Conservation (phyloP, 2,113 vertebrate genomes). For the Stegostoma tigrinum region DNA sequence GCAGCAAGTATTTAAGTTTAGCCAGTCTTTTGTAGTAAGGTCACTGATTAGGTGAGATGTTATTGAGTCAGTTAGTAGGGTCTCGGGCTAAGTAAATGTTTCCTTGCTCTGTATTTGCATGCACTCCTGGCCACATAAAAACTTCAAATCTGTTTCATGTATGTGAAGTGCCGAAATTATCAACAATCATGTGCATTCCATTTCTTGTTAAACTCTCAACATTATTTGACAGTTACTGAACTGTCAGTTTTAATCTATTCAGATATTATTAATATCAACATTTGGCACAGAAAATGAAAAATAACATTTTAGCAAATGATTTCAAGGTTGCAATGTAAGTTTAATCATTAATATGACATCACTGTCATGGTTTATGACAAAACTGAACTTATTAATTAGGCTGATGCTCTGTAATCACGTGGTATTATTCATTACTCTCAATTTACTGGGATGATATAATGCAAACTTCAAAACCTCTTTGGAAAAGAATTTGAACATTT, state of each 20-base stretch:
- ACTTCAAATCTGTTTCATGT: neutral
- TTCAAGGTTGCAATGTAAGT: neutral
- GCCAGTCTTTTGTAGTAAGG: neutral
- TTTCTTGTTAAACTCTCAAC: neutral
- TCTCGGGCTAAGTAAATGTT: neutral
- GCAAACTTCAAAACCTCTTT: neutral
- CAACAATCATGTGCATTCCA: neutral
- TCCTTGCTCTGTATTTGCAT: neutral
- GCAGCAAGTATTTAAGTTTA: neutral
- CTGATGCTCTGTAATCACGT: neutral
- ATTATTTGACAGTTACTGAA: neutral
- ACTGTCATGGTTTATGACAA: neutral
- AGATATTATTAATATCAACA: neutral
- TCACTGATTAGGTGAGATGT: neutral
- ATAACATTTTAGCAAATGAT: neutral
- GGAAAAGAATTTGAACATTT: neutral
- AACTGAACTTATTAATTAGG: neutral
- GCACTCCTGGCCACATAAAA: neutral
- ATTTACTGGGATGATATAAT: neutral
- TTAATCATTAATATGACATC: neutral
- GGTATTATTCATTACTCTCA: neutral
- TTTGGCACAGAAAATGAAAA: constrained; percentile 13
- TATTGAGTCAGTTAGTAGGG: neutral
- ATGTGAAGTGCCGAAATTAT: neutral
- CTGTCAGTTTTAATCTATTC: neutral